Base-by-base conservation (phyloP, 2,888 invertebrate genomes). In the Zygothrica quintamaculata region DNA sequence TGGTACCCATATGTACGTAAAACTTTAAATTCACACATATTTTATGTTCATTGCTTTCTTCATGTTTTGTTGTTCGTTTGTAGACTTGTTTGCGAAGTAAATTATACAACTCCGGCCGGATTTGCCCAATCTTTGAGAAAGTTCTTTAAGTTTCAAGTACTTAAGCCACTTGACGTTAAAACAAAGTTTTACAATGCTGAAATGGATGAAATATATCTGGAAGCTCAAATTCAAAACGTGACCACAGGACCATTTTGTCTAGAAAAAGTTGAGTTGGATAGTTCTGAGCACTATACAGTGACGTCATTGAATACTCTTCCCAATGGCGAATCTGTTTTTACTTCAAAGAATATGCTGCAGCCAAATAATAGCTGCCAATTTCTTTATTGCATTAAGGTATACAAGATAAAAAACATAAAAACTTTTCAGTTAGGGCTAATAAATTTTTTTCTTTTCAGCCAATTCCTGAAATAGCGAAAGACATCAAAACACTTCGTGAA, bases 111-210 rank as follows among this genome's bases (percentile, higher is more conserved):
- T 26, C 93, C 95, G 46, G 93, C 93, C 62, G 94, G 94, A 53
- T 94, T 96, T 74, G 92, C 94, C 26, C 95, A 96, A 89, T 96
- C 96, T 67, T 97, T 99, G 88, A 93, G 98, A 75, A 99, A 99
- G 91, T 99, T 98, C 91, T 99, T 99, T 91, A 99, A 99, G 92
- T 99, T 99, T 91, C 95, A 97, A 93, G 99, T 99, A 0, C 93
- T 98, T 86, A 99, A 99, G 90, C 99, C 99, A 1, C 92, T 99
- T 43, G 99, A 99, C 93, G 98, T 99, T 0, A 98, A 99, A 92
- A 99, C 99, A 0, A 99, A 99, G 90, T 97, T 99, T 92, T 99
- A 97, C 90, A 98, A 98, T 93, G 97, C 98, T 1, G 98, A 95
- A 90, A 94, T 95, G 70, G 95, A 95, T 92, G 95, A 94, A 92